Base-by-base conservation (phyloP, 2,888 invertebrate genomes). In the Diplazon laetatorius region DNA sequence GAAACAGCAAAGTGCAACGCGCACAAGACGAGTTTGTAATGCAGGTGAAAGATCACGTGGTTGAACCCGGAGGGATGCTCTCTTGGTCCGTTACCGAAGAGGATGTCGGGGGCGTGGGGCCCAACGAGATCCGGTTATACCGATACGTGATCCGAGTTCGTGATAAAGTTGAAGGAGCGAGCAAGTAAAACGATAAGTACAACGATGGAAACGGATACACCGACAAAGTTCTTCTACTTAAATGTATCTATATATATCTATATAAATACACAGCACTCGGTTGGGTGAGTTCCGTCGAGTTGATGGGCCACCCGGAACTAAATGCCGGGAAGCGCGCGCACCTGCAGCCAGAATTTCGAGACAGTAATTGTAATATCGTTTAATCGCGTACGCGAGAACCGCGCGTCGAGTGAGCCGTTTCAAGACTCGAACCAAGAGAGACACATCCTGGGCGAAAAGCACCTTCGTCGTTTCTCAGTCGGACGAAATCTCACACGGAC, bases 341-440 rank as follows among this genome's bases (percentile, higher is more conserved):
- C 10, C 20, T 39, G 48, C 1, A 16, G 30, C 16, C 35, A 8
- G 0, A 30, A 35, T 30, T n/a, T 30, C 30, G 30, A 30, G 55
- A 50, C 48, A 46, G 6, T 65, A 55, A 76, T 76, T 37, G 59
- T 71, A 76, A 76, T 76, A 70, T 65, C 70, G 59, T 70, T 76
- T 65, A 76, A 65, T 70, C 37, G 65, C 37, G 22, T 65, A 50
- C 14, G 65, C 42, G 63, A 71, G 63, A 14, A 57, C 39, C 37
- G 62, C 48, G n/a, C 20, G n/a, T n/a, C 44, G 14, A 30, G 42
- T 55, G 55, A 30, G 50, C 50, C n/a, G n/a, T n/a, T n/a, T n/a
- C n/a, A n/a, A n/a, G n/a, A n/a, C n/a, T 46, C 9, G 16, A 30
- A 14, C 16, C 22, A 48, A 12, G 52, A 12, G 14, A 46, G 16